Evolutionary conservation across 2,888 invertebrate species (phyloP).

Genomic region (Synergus itoensis): DNA sequence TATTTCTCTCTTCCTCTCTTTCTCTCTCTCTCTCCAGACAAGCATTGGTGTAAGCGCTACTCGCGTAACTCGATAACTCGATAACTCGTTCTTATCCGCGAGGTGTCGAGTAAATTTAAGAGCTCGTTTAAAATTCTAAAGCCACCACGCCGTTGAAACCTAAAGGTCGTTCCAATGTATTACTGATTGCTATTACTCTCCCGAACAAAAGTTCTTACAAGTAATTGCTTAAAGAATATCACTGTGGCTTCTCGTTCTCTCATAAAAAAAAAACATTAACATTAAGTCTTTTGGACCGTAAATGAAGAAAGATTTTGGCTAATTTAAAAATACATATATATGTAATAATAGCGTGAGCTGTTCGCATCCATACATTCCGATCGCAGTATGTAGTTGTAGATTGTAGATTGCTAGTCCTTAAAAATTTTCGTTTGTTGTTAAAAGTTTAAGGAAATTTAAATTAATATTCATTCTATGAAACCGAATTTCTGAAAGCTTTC

Average conservation of each 20-base stretch:
- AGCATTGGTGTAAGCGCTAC: slow-evolving; percentile 48
- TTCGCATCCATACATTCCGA: no score
- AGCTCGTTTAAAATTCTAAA: slow-evolving; percentile 60
- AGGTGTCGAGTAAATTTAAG: slow-evolving; percentile 58
- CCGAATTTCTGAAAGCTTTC: no score
- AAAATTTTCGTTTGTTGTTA: no score
- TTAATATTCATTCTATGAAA: no score
- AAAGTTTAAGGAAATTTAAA: no score
- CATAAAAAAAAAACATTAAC: no score
- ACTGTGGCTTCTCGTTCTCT: neutral
- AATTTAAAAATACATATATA: no score
- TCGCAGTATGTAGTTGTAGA: no score
- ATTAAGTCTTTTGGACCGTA: no score
- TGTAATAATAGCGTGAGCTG: no score
- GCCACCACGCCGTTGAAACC: slow-evolving; percentile 40
- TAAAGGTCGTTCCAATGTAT: slow-evolving; percentile 33
- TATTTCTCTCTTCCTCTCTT: neutral
- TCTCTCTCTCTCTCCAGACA: slow-evolving; percentile 23
- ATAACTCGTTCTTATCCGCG: slow-evolving; percentile 55
- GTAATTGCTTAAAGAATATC: slow-evolving; percentile 8
- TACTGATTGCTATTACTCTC: slow-evolving; percentile 20
- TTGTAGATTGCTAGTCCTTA: no score
- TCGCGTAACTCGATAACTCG: slow-evolving; percentile 59
- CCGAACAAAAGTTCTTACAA: neutral
- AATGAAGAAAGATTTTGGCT: no score